Base-by-base conservation (phyloP, 2,797 vertebrate species). In the Clarias pachynema region DNA sequence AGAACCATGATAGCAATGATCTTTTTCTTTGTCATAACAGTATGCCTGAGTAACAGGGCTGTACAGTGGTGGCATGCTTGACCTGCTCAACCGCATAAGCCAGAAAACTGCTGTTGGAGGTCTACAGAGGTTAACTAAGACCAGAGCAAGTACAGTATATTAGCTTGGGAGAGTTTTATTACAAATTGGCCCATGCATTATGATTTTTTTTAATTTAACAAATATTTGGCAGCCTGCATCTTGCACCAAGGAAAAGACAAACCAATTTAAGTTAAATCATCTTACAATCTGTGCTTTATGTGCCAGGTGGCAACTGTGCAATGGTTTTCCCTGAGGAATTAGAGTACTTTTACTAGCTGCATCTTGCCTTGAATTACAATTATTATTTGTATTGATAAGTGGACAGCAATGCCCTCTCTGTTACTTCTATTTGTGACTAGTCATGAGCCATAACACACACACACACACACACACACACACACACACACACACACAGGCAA, bases 171-270 rank as follows among this genome's bases (percentile, higher is more conserved):
- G 90, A 90, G 91, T 91, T 84, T 90, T 92, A 97, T 96, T 97
- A 97, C 97, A 96, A 95, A 97, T 95, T 95, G 93, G 95, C 91
- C 86, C 87, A 93, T 96, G 93, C 95, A 97, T 97, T 95, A 97
- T 97, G 96, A 91, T 89, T 90, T 95, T 95, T 91, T 86, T 94
- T n/a, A n/a, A 95, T 95, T 90, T 96, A 95, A 96, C 92, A 95
- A 95, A 95, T 95, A 95, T 93, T 93, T 96, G 94, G 91, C 90
- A 93, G 95, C 94, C 89, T 87, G 91, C 88, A 95, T 92, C 91
- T 91, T 73, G 26, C 34, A 77, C 31, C 49, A 65, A 20, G 81
- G 56, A 82, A 88, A 29, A 60, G n/a, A 44, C 66, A 66, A 29
- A 56, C 12, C 49, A 34, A 62, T 18, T 79, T 73, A 57, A 62